Percentiles rank a stretch among this genome's conserved stretches.
phyloP scores from a whole-genome alignment of 2,113 vertebrate species.

The Argyrosomus japonicus region DNA sequence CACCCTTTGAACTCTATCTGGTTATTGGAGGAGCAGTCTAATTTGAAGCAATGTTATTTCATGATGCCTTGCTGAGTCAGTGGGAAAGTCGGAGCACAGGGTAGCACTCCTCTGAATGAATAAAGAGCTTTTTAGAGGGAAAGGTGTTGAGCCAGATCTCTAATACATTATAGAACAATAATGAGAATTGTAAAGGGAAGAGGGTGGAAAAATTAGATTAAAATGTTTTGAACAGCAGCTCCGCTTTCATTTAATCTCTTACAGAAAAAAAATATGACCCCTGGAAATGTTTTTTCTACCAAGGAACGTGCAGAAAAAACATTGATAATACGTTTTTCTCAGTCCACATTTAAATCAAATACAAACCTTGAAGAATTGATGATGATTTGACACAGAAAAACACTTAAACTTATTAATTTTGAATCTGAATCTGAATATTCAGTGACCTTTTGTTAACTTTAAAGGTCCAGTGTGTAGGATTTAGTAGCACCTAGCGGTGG shows the following conservation, averaged over 20 bases:
- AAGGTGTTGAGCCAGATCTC: constrained; percentile 67
- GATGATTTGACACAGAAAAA: constrained; percentile 1
- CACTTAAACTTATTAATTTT: constrained; percentile 6
- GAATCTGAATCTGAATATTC: constrained; percentile 1
- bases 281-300: constrained; percentile 32
- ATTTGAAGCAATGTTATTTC: constrained; percentile 83
- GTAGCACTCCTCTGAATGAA: constrained; percentile 74
- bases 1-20: constrained; percentile 78
- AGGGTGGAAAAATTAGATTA: constrained; percentile 63
- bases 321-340: constrained; percentile 57
- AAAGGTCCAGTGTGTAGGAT: too few species aligned
- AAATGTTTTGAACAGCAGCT: constrained; percentile 64
- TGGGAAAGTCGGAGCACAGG: constrained; percentile 62
- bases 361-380: constrained; percentile 4
- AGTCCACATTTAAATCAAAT: constrained; percentile 27
- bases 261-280: constrained; percentile 58
- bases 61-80: constrained; percentile 82
- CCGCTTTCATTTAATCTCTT: constrained; percentile 72
- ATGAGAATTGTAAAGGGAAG: constrained; percentile 74
- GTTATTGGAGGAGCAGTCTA: constrained; percentile 75
- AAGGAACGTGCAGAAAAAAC: constrained; percentile 43
- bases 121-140: constrained; percentile 74
- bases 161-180: constrained; percentile 78
- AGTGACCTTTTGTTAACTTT: neutral
- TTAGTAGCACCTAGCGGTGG: too few species aligned